Evolutionary conservation across 1,140 invertebrate genomes (phyloP).

Genomic region (Drosophila gunungcola): DNA sequence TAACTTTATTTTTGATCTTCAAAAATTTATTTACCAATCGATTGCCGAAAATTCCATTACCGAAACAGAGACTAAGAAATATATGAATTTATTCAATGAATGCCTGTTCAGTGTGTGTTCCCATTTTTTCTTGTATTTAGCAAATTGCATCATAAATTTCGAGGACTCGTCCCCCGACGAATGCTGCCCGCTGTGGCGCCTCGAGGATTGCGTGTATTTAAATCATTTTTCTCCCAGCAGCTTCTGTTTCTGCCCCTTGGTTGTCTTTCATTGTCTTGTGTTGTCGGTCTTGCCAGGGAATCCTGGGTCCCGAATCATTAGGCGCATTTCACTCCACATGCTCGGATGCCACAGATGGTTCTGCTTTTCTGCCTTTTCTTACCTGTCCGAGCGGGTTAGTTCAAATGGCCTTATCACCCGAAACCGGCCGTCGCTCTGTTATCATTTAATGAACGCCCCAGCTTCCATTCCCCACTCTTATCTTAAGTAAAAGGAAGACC

Average conservation of each 20-base stretch:
- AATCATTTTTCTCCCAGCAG: constrained; percentile 65
- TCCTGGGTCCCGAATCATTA: not conserved
- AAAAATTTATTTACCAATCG: not conserved
- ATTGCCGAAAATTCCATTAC: constrained; percentile 6
- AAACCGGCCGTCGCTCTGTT: constrained; percentile 46
- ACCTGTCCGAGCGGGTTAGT: constrained; percentile 24
- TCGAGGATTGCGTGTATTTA: constrained; percentile 69
- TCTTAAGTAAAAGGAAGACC: constrained; percentile 34
- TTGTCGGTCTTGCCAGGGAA: constrained; percentile 3
- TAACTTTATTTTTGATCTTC: no score
- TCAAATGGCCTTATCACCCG: constrained; percentile 60
- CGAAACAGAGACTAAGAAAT: not conserved
- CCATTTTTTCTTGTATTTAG: not conserved
- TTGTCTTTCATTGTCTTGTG: not conserved
- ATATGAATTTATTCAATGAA: constrained; percentile 1
- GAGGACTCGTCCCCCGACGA: constrained; percentile 16
- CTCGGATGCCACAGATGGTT: not conserved
- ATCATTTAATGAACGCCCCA: constrained; percentile 77
- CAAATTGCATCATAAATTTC: constrained; percentile 68
- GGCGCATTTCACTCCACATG: not conserved
- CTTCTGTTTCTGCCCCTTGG: constrained; percentile 47
- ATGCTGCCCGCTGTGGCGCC: constrained; percentile 51
- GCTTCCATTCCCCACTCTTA: constrained; percentile 23
- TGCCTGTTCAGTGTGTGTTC: constrained; percentile 1
- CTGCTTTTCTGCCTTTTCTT: constrained; percentile 4